A percentile compares a stretch with the other conserved stretches of the same genome.
phyloP scores from a whole-genome alignment of 2,888 invertebrate genomes.

The Anorthoa munda region DNA sequence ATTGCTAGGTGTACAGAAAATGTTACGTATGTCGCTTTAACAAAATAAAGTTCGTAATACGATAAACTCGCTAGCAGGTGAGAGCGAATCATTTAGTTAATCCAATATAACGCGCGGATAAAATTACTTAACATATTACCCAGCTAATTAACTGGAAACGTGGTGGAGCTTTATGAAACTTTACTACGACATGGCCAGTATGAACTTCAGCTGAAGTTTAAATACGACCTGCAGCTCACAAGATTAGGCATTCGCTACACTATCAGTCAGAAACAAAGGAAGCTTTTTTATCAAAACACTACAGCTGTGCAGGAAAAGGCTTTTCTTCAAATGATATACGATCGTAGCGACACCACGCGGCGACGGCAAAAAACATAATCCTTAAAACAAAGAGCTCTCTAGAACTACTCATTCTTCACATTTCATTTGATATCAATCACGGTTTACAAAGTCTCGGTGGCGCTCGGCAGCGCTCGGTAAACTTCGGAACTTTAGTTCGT shows the following conservation, averaged over 20 bases:
- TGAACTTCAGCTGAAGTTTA: slow-evolving; percentile 3
- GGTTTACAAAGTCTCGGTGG: slow-evolving; percentile 84
- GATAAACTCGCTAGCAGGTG: slow-evolving; percentile 23
- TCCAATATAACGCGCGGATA: slow-evolving; percentile 29
- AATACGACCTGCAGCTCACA: not conserved
- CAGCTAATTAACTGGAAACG: slow-evolving; percentile 48
- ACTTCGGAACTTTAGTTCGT: slow-evolving; percentile 80
- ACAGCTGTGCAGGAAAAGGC: slow-evolving; percentile 44
- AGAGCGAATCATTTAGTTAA: slow-evolving; percentile 47
- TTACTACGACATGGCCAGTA: not conserved
- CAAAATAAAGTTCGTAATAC: slow-evolving; percentile 15
- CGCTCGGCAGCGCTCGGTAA: slow-evolving; percentile 81
- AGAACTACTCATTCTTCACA: slow-evolving; percentile 89
- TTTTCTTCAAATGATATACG: slow-evolving; percentile 68
- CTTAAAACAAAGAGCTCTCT: slow-evolving; percentile 87
- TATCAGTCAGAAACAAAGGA: not conserved
- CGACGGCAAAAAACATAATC: slow-evolving; percentile 81
- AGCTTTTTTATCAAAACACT: slow-evolving; percentile 23
- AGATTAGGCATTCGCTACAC: not conserved
- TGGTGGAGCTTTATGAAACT: slow-evolving; percentile 28
- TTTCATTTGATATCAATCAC: slow-evolving; percentile 91
- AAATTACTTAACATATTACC: slow-evolving; percentile 46
- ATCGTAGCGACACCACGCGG: slow-evolving; percentile 60
- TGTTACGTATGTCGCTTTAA: not conserved
- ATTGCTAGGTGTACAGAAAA: not conserved